Evolutionary conservation across 2,797 vertebrate species (phyloP).

Genomic region (Sylvia borin): DNA sequence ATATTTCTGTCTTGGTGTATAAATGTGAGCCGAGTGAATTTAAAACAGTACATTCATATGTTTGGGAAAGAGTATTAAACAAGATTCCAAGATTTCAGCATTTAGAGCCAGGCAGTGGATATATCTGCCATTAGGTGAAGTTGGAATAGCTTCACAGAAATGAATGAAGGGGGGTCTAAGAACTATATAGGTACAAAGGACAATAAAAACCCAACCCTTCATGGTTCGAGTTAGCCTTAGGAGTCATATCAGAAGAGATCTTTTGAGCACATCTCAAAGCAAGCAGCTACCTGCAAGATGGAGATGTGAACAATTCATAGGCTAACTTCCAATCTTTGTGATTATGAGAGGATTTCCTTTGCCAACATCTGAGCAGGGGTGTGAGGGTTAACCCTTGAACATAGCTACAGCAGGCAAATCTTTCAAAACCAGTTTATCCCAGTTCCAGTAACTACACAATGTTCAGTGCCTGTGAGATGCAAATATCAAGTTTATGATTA

Average conservation of each 20-base stretch:
- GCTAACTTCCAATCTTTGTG: neutral
- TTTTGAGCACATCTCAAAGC: conserved; percentile 18
- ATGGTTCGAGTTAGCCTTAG: neutral
- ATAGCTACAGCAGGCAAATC: conserved; percentile 23
- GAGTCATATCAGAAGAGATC: neutral
- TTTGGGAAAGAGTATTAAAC: neutral
- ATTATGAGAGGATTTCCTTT: conserved; percentile 14
- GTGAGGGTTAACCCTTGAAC: conserved; percentile 41
- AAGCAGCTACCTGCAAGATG: conserved; percentile 26
- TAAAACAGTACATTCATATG: neutral
- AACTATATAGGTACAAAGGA: neutral
- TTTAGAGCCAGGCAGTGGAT: neutral
- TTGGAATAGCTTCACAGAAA: conserved; percentile 13
- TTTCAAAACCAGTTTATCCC: conserved; percentile 63
- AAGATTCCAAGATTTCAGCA: neutral
- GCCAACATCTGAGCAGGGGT: neutral
- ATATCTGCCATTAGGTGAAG: neutral
- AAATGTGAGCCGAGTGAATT: neutral
- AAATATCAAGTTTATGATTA: conserved; percentile 73
- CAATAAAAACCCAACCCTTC: neutral
- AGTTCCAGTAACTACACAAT: conserved; percentile 55
- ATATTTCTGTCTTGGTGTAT: neutral
- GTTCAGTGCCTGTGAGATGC: conserved; percentile 58
- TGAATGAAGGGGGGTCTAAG: neutral
- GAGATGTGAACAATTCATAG: neutral